Evolutionary conservation across 2,797 vertebrate genomes (phyloP), one percentile per base, ranked within the genome.

Genomic region (Manis javanica): DNA sequence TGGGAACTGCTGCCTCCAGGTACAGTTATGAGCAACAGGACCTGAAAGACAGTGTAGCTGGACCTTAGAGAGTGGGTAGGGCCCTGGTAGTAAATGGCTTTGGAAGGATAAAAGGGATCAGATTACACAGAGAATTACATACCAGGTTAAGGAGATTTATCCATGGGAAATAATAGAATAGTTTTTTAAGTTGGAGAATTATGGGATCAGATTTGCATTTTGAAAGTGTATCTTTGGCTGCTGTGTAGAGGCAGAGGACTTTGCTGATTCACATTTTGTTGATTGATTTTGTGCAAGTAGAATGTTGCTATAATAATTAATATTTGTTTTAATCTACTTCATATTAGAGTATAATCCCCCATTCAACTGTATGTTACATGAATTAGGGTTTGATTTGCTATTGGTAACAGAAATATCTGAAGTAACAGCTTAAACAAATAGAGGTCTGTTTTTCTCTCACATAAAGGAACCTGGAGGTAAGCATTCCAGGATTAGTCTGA

Each of bases 181-280:
- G 16, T 66, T 94, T 92, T 89, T 92, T 89, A 77, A 96, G 4
- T n/a, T 90, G 51, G 10, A 23, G 37, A 42, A 29, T 81, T 18
- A 59, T 1, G 5, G 37, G 34, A 85, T 90, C 21, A 29, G 61
- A 66, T 90, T 72, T 53, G 26, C 26, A 83, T 92, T 95, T 85
- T 94, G 75, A 72, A 81, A 49, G 16, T 9, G 3, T 68, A 49
- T 78, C 16, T 92, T 91, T 89, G 21, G 37, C 34, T 39, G 10
- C 51, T 61, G 14, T 79, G 15, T 68, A 29, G 46, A 61, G 31
- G 37, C 7, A 74, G 69, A 68, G 8, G 26, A 75, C 13, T 57
- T 92, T 3, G 14, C n/a, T 79, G 31, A 49, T 37, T 90, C 64
- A 84, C 8, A 26, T 86, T 71, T 75, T 63, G 61, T 89, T 0